phyloP scores from a whole-genome alignment of 2,888 invertebrate genomes.

The Calephelis perditalis region DNA sequence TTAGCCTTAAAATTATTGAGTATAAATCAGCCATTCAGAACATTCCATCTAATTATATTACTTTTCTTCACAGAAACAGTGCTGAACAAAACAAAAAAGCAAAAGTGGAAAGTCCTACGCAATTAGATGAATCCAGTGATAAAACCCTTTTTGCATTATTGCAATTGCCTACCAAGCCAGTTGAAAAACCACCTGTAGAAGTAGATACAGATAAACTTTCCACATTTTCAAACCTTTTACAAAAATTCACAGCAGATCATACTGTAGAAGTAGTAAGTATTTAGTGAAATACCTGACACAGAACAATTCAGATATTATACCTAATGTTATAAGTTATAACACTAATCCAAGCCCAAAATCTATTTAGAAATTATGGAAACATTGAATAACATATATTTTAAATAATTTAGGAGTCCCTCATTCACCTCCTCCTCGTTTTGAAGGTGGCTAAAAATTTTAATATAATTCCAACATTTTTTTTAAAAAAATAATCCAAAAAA shows the following conservation, averaged over 20 bases:
- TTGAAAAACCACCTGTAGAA: constrained; percentile 46
- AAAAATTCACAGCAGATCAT: constrained; percentile 68
- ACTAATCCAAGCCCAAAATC: too few species aligned
- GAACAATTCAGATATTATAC: constrained; percentile 22
- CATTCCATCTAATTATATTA: too few species aligned
- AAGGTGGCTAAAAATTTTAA: too few species aligned
- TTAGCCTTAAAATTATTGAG: too few species aligned
- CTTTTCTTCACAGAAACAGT: constrained; percentile 40
- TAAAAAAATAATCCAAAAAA: too few species aligned
- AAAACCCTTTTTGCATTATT: constrained; percentile 78
- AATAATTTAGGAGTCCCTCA: too few species aligned
- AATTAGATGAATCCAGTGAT: constrained; percentile 72
- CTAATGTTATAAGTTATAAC: too few species aligned
- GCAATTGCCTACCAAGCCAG: constrained; percentile 53
- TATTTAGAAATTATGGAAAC: too few species aligned
- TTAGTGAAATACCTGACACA: neutral
- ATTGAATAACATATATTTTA: too few species aligned
- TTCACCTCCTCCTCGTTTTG: too few species aligned
- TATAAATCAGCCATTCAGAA: too few species aligned
- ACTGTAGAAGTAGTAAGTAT: constrained; percentile 59
- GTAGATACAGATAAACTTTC: constrained; percentile 57
- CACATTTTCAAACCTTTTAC: constrained; percentile 68
- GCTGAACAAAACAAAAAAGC: constrained; percentile 48
- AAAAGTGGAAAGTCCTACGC: constrained; percentile 43
- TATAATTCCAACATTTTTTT: too few species aligned